phyloP scores from a whole-genome alignment of 2,888 invertebrate species.

The Tetanocera ferruginea region DNA sequence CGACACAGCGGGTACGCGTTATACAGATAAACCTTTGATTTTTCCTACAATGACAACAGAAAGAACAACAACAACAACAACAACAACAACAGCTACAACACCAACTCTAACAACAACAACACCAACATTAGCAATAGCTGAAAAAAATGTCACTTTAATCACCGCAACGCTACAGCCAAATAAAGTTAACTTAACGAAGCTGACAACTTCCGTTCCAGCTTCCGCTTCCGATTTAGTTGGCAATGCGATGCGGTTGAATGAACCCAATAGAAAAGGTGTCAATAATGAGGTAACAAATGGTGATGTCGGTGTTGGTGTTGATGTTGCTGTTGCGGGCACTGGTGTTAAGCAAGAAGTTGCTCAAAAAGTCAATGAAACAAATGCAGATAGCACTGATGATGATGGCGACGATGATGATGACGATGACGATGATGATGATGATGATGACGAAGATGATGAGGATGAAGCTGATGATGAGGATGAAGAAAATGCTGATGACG shows the following conservation, averaged over 20 bases:
- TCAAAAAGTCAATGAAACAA: slow-evolving; percentile 47
- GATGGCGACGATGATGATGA: slow-evolving; percentile 49
- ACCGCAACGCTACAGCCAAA: slow-evolving; percentile 25
- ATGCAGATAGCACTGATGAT: slow-evolving; percentile 18
- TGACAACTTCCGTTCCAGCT: background rate
- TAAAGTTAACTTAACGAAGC: slow-evolving; percentile 14
- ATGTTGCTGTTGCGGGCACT: slow-evolving; percentile 13
- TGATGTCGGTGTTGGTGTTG: no score
- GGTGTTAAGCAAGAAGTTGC: slow-evolving; percentile 2
- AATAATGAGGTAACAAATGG: slow-evolving; percentile 13
- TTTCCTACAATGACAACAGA: slow-evolving; percentile 39
- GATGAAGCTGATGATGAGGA: slow-evolving; percentile 47
- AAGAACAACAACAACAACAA: slow-evolving; percentile 20
- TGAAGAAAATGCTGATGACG: slow-evolving; percentile 50
- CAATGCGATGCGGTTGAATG: slow-evolving; percentile 8
- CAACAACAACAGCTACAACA: slow-evolving; percentile 40
- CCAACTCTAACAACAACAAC: slow-evolving; percentile 24
- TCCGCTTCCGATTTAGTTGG: slow-evolving; percentile 24
- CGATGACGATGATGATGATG: slow-evolving; percentile 46
- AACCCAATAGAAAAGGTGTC: background rate
- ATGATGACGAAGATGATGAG: slow-evolving; percentile 46
- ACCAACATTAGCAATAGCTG: slow-evolving; percentile 6
- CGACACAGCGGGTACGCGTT: slow-evolving; percentile 42
- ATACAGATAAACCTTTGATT: slow-evolving; percentile 36
- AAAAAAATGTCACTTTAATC: slow-evolving; percentile 7